A percentile compares a stretch with the other conserved stretches of the same genome.
phyloP scores from a whole-genome alignment of 2,888 invertebrate genomes.

The Saturnia pavonia region DNA sequence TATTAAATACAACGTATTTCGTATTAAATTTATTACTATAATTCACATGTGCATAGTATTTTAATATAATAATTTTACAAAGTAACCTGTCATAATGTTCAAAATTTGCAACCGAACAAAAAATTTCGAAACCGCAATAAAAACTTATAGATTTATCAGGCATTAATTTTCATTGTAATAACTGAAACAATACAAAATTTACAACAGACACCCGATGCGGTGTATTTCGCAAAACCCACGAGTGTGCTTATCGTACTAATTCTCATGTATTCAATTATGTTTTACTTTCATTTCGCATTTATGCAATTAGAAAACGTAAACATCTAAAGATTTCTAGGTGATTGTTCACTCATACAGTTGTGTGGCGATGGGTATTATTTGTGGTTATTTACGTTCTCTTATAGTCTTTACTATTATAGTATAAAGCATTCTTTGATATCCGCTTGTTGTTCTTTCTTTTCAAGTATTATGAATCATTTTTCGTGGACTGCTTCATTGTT shows the following conservation, averaged over 20 bases:
- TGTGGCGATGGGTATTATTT: slow-evolving; percentile 31
- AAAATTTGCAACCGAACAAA: neutral
- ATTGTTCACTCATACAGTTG: slow-evolving; percentile 25
- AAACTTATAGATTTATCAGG: neutral
- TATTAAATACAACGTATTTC: slow-evolving; percentile 21
- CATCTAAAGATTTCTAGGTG: slow-evolving; percentile 12
- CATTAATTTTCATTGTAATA: neutral
- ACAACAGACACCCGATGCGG: neutral
- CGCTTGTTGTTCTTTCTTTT: neutral
- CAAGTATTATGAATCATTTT: neutral
- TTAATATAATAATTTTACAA: slow-evolving; percentile 6
- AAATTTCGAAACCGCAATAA: neutral
- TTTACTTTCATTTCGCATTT: slow-evolving; percentile 20
- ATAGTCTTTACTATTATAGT: neutral
- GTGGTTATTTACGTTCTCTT: slow-evolving; percentile 21
- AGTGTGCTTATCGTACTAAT: slow-evolving; percentile 38
- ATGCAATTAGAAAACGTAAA: slow-evolving; percentile 16
- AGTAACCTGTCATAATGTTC: neutral
- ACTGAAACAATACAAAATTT: neutral
- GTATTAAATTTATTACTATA: slow-evolving; percentile 1
- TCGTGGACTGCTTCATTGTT: neutral
- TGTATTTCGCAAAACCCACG: slow-evolving; percentile 34
- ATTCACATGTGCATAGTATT: neutral
- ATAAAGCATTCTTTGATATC: neutral
- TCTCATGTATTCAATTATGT: slow-evolving; percentile 34